Evolutionary conservation across 2,888 invertebrate species (phyloP), one percentile per base, ranked within the genome.

Genomic region (Cyrtodaria siliqua): DNA sequence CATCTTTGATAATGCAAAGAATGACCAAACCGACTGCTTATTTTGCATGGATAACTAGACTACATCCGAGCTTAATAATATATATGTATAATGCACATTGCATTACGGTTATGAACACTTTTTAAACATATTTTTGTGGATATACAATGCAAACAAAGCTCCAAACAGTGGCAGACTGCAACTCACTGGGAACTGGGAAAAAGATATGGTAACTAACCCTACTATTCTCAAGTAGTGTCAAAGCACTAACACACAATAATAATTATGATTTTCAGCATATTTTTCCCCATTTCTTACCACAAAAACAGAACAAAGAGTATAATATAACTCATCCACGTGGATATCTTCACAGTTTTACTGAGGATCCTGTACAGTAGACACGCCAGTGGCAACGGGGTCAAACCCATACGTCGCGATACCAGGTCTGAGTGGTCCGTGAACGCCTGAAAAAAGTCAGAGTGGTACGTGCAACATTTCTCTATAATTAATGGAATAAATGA

Each of bases 361-460:
- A 99, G 93, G 0, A 99, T 97, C 80, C 98, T 95, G 1, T 97
- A 96, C 86, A 99, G 96, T 18, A 99, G 97, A 12, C 99, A 98
- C 0, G 97, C 96, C 47, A 99, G 93, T 0, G 99, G 99, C 86
- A 99, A 94, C 0, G 99, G 99, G 89, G 99, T 99, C 92, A 99
- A 99, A 0, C 99, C 99, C 98, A 99, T 98, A 69, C 99, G 95
- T 6, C 99, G 94, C 0, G 99, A 98, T 4, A 99, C 97, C 85
- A 98, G 93, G 83, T 99, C 99, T 0, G 98, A 98, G 90, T 99
- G 98, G 93, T 99, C 99, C 12, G 98, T 97, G 93, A 98, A 98
- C 0, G 99, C 98, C 93, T 95, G 90, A 8, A 84, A 80, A 55
- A 44, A 44, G n/a, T n/a, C n/a, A n/a, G n/a, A n/a, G n/a, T n/a